Percentiles rank a stretch among this genome's conserved stretches.
phyloP scores from a whole-genome alignment of 2,888 invertebrate genomes.

The Parnassius smintheus region DNA sequence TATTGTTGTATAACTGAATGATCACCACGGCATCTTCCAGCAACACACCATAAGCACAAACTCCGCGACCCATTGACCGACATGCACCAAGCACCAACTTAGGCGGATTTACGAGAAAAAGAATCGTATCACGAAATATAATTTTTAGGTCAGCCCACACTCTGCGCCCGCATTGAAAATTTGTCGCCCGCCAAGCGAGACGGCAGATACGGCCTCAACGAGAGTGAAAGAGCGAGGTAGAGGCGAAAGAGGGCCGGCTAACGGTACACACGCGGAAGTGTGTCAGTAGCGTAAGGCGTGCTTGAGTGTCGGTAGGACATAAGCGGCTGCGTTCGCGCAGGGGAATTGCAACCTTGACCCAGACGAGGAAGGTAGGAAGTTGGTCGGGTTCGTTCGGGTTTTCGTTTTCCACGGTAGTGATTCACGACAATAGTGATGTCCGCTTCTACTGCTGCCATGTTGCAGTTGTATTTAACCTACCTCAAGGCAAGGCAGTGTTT shows the following conservation, averaged over 20 bases:
- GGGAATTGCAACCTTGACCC: slow-evolving; percentile 70
- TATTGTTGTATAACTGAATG: background rate
- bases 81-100: slow-evolving; percentile 41
- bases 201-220: slow-evolving; percentile 51
- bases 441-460: slow-evolving; percentile 62
- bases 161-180: slow-evolving; percentile 76
- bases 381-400: slow-evolving; percentile 50
- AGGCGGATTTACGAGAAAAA: slow-evolving; percentile 55
- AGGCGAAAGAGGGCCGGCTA: slow-evolving; percentile 73
- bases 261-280: slow-evolving; percentile 78
- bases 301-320: slow-evolving; percentile 52
- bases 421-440: slow-evolving; percentile 71
- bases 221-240: slow-evolving; percentile 74
- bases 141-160: slow-evolving; percentile 77
- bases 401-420: slow-evolving; percentile 79
- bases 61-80: slow-evolving; percentile 62
- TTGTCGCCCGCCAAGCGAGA: slow-evolving; percentile 73
- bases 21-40: background rate
- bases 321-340: slow-evolving; percentile 45
- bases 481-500: slow-evolving; percentile 60
- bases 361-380: slow-evolving; percentile 49
- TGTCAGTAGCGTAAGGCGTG: slow-evolving; percentile 76
- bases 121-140: slow-evolving; percentile 73
- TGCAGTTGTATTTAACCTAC: slow-evolving; percentile 70
- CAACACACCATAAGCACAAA: slow-evolving; percentile 35